These are phyloP conservation scores for Gallinago nigripennis DNA, from an alignment of 2,797 vertebrate genomes.

Conservation along the genomic window DNA sequence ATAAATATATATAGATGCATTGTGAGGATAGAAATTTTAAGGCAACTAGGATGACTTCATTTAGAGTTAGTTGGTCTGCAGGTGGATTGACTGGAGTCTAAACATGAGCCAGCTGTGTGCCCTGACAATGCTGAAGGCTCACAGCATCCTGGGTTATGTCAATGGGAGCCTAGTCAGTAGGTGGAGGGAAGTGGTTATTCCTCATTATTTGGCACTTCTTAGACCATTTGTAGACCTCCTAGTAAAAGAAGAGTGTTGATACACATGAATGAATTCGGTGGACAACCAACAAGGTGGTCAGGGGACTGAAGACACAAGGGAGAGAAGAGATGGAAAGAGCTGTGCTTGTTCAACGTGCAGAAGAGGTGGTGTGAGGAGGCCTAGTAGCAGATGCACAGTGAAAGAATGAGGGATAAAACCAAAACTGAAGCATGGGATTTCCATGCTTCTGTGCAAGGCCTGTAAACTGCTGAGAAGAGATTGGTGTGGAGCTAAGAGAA, in stretches of 20 bases:
- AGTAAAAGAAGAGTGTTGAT: background rate
- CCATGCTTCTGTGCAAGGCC: no score
- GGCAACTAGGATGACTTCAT: background rate
- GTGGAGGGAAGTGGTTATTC: background rate
- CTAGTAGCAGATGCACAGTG: rapidly evolving
- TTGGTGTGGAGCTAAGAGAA: background rate
- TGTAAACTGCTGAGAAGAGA: background rate
- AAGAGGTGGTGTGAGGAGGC: background rate
- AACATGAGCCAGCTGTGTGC: background rate
- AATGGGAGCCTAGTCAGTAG: background rate
- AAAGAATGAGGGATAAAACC: background rate
- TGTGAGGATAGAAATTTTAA: background rate
- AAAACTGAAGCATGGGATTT: background rate
- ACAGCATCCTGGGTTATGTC: background rate
- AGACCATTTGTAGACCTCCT: background rate
- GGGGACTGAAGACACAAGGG: rapidly evolving
- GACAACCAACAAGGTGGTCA: background rate
- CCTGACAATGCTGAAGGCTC: background rate
- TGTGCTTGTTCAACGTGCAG: background rate
- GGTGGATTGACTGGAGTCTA: background rate
- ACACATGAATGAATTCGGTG: background rate
- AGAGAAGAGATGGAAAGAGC: background rate
- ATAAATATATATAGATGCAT: background rate
- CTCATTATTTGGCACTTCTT: rapidly evolving
- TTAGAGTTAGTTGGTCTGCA: background rate